A percentile compares a stretch with the other conserved stretches of the same genome.
Evolutionary conservation across 2,888 invertebrate species (phyloP).

Genomic region (Beris chalybata): DNA sequence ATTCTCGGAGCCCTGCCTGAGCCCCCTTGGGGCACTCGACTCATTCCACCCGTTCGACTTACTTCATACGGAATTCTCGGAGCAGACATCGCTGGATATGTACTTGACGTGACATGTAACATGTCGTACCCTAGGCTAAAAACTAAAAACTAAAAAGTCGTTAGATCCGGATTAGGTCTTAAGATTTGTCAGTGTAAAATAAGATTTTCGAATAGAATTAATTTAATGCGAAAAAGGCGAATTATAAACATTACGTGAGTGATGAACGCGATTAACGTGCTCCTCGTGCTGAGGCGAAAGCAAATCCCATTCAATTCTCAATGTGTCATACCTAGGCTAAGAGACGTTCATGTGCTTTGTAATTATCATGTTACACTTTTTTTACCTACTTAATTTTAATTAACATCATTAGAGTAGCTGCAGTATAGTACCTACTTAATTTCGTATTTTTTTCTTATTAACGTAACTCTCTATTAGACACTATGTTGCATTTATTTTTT

Average conservation of each 20-base stretch:
- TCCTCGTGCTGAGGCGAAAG: neutral
- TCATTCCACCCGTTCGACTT: constrained; percentile 53
- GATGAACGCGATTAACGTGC: no score
- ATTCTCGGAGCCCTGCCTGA: constrained; percentile 49
- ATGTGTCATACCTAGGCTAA: constrained; percentile 27
- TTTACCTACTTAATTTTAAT: neutral
- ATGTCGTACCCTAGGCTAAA: no score
- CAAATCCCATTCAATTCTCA: constrained; percentile 34
- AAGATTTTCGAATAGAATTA: no score
- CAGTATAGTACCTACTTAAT: no score
- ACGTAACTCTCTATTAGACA: neutral
- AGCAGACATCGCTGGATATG: constrained; percentile 48
- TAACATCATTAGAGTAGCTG: neutral
- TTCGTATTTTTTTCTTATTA: neutral
- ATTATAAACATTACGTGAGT: no score
- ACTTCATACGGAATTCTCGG: constrained; percentile 50
- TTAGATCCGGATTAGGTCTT: no score
- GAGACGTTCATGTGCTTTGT: constrained; percentile 1
- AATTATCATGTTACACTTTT: neutral
- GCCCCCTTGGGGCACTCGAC: constrained; percentile 50
- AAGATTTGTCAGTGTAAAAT: no score
- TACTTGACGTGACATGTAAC: constrained; percentile 51
- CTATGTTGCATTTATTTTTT: neutral
- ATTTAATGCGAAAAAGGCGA: no score
- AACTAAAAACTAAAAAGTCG: no score